Base-by-base conservation (phyloP, 2,888 invertebrate genomes). In the Acanthococcus lagerstroemiae region DNA sequence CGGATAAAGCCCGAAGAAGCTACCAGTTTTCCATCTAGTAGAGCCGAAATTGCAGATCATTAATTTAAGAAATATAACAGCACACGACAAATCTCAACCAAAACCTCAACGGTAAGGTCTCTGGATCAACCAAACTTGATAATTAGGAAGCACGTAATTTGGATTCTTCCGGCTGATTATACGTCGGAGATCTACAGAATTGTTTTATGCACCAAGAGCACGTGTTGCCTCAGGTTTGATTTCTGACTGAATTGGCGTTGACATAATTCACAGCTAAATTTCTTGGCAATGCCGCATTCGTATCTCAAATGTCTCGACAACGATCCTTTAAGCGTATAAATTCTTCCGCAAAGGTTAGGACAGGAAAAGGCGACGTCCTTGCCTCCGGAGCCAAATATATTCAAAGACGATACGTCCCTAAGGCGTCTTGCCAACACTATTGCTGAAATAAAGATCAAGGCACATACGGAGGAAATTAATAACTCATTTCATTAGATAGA, bases 281-380 rank as follows among this genome's bases (percentile, higher is more conserved):
- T 55, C 17, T 45, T 45, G 22, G 30, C 26, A n/a, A 58, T 45
- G 17, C 58, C 46, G 70, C 67, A 1, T 73, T 58, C 46, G 25
- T 24, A 58, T 30, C 46, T 45, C 4, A 58, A 5, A 46, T 58
- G 58, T 15, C 46, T 12, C n/a, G 44, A 21, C 24, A 58, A 6
- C 21, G 30, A 79, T 70, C 80, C 80, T 69, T 79, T 78, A 58
- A 79, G 75, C 67, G 79, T 79, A 71, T 79, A 78, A 54, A 71
- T 72, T 66, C 74, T 75, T 27, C 69, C 71, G 66, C 78, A 78
- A 9, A n/a, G n/a, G n/a, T n/a, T n/a, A n/a, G n/a, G n/a, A n/a
- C 19, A 24, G 6, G 15, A 15, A 54, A 24, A 54, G 19, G 19
- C 15, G 54, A 4, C 25, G 37, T 58, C 17, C 45, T 25, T 45